Conservation (phyloP, 2,113 vertebrate genomes). For the Heterocephalus glaber region DNA sequence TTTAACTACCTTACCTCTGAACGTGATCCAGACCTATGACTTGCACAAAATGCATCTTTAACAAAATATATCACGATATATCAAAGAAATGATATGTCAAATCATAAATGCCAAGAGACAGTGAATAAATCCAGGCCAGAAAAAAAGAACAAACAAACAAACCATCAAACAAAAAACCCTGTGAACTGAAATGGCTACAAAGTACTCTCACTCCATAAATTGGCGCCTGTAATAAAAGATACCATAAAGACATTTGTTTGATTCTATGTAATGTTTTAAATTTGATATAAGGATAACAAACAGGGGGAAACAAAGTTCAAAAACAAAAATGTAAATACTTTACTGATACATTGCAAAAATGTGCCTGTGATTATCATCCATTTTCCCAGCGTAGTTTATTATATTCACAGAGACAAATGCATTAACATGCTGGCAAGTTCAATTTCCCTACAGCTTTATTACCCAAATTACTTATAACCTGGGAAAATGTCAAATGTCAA, state of each 20-base stretch:
- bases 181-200: background rate
- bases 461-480: slow-evolving; percentile 82
- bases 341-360: slow-evolving; percentile 81
- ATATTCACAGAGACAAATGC: slow-evolving; percentile 82
- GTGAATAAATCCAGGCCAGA: background rate
- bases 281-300: slow-evolving; percentile 62
- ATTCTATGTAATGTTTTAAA: slow-evolving; percentile 57
- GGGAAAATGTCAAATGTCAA: slow-evolving; percentile 80
- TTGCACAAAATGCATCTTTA: background rate
- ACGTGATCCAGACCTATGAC: background rate
- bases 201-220: slow-evolving; percentile 33
- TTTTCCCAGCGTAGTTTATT: slow-evolving; percentile 73
- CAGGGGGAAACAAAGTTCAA: slow-evolving; percentile 57
- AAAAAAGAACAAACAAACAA: background rate
- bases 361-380: slow-evolving; percentile 68
- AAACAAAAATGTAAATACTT: slow-evolving; percentile 33
- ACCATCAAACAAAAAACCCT: fast-evolving
- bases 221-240: background rate
- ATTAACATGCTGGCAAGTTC: slow-evolving; percentile 84
- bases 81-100: background rate
- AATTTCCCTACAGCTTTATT: slow-evolving; percentile 85
- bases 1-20: background rate
- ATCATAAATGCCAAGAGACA: background rate
- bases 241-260: background rate
- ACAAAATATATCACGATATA: background rate